phyloP scores from a whole-genome alignment of 1,140 invertebrate genomes.

The Drosophila bocqueti region DNA sequence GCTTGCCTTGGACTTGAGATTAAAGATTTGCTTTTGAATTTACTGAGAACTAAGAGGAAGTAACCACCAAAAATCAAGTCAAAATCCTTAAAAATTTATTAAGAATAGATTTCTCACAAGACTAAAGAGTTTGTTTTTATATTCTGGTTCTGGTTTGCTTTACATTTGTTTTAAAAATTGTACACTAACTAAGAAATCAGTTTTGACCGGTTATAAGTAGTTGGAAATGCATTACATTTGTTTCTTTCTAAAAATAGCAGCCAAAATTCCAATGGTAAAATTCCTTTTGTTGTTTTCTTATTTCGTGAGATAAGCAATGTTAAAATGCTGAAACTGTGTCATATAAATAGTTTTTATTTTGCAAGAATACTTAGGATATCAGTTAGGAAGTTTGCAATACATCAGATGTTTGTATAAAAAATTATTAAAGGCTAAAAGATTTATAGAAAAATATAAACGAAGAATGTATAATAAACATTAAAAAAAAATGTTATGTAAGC shows the following conservation, averaged over 20 bases:
- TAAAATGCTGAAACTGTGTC: background rate
- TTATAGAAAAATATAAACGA: background rate
- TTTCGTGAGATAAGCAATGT: background rate
- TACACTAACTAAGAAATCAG: background rate
- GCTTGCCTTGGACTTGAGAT: background rate
- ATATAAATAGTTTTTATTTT: no score
- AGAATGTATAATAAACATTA: background rate
- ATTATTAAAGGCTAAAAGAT: no score
- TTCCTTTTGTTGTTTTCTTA: background rate
- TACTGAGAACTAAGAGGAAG: background rate
- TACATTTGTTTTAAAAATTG: background rate
- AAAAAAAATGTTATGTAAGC: background rate
- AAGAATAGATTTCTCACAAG: background rate
- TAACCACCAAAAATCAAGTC: no score
- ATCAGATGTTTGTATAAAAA: no score
- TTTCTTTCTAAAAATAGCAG: background rate
- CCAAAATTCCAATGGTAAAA: constrained; percentile 1
- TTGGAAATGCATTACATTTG: constrained; percentile 3
- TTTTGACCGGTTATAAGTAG: background rate
- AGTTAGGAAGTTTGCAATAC: no score
- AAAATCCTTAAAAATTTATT: background rate
- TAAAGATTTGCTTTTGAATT: background rate
- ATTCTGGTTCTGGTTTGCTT: background rate
- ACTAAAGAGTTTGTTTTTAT: background rate
- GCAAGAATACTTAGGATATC: no score